Base-by-base conservation (phyloP, 2,113 vertebrate species). In the Podarcis muralis region DNA sequence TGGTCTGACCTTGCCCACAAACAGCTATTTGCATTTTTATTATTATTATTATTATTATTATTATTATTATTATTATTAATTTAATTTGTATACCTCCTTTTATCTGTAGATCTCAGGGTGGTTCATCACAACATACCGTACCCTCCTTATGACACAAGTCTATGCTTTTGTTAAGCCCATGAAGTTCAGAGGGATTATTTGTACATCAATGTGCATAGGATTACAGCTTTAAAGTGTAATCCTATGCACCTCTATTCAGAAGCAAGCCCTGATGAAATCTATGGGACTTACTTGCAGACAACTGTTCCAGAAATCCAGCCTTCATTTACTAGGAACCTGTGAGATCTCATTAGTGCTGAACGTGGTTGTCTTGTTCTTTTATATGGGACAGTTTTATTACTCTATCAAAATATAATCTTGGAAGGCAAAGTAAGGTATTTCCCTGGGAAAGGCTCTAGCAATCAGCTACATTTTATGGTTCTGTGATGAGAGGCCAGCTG, bases 331-430 rank as follows among this genome's bases (percentile, higher is more conserved):
- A 48, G 3, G 40, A 83, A 83, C 66, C 68, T n/a, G 68, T 72
- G 66, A 48, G 15, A 48, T 48, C 35, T 83, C 25, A 48, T 48
- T 2, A n/a, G 15, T n/a, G 66, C 87, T 71, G 16, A 89, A 35
- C 59, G 66, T 57, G 62, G 30, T 80, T 82, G 53, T 65, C 43
- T 88, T 93, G 59, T 90, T 79, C 91, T 48, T 23, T 37, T 72
- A 87, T 89, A 92, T 88, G 84, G 79, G 74, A 79, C 66, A 92
- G 93, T 93, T 93, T 87, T 92, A 90, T 77, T n/a, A 53, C 75
- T 35, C 25, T 88, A 92, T 88, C 76, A 90, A 91, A 88, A 92
- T 43, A 91, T 87, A 35, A 77, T 90, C 65, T 89, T 62, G 91
- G 72, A 62, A 93, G 83, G n/a, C 68, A 89, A 89, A 80, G 92